These are phyloP conservation scores for Notechis scutatus DNA, from an alignment of 2,113 vertebrate genomes.

Conservation along the genomic window DNA sequence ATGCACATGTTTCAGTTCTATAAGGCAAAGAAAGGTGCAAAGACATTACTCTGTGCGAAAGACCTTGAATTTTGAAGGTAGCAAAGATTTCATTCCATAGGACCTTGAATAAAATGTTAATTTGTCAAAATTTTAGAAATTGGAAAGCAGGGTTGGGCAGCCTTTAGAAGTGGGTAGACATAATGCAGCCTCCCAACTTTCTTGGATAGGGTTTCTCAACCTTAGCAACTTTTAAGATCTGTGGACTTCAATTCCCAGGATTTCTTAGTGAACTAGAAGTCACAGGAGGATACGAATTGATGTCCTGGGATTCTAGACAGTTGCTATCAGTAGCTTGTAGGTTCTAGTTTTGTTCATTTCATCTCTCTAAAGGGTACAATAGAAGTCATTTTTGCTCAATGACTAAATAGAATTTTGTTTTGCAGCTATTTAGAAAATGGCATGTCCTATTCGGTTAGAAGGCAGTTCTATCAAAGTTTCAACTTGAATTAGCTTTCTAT, in stretches of 20 bases:
- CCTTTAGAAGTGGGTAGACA: background rate
- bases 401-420: background rate
- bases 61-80: background rate
- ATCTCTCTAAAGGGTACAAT: background rate
- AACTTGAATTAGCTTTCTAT: background rate
- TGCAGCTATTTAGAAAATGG: background rate
- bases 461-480: background rate
- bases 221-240: background rate
- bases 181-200: background rate
- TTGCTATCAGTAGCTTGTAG: background rate
- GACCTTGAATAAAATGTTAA: background rate
- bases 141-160: background rate
- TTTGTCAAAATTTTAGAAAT: background rate
- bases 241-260: background rate
- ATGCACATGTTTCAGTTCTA: background rate
- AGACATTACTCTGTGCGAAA: background rate
- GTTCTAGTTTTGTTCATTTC: background rate
- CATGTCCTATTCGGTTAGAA: background rate
- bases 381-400: background rate
- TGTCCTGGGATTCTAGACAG: background rate
- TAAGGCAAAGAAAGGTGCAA: slow-evolving; percentile 11
- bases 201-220: background rate
- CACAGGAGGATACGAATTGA: background rate
- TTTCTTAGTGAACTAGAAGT: background rate
- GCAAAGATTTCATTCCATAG: background rate